Evolutionary conservation across 2,797 vertebrate species (phyloP), one percentile per base, ranked within the genome.

Genomic region (Sebastes iracundus): DNA sequence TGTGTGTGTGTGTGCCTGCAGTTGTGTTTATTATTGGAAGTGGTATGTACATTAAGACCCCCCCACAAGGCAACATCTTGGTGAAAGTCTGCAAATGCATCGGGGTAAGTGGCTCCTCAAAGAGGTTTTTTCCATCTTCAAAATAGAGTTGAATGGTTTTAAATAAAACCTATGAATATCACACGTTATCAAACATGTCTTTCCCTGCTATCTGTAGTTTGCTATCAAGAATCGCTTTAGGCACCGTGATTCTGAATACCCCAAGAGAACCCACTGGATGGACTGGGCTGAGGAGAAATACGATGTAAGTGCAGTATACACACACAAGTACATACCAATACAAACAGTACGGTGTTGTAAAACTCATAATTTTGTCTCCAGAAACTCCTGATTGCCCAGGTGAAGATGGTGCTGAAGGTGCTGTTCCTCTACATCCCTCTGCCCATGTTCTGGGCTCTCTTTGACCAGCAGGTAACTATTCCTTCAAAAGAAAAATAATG

Each of bases 401-500:
- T 95, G 67, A 99, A 99, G 96, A 98, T 99, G 97, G 97, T 97
- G 14, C 4, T 97, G 72, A 98, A 90, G 86, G 98, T 99, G 59
- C 82, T 99, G 81, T 99, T 99, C 92, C 97, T 99, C 83, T 99
- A 97, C 79, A 97, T 99, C 46, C 98, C 98, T 0, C 96, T 99
- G 18, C 98, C 98, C 3, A 99, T 99, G 98, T 99, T 99, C 95
- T 99, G 98, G 98, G 97, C 98, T 0, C 93, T 99, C 70, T 99
- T 97, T 87, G 97, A 99, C 90, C 98, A 99, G 90, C 98, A 99
- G 98, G 98, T 99, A 77, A 53, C 7, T 1, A 27, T 2, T 22
- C 6, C 59, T 10, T 20, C 9, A 32, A 12, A 20, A 23, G 32
- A 13, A 23, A 7, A 63, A 35, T 63, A 11, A 61, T 30, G 25